Percentiles rank a stretch among this genome's conserved stretches.
phyloP scores from a whole-genome alignment of 2,113 vertebrate genomes.

The Gambusia affinis region DNA sequence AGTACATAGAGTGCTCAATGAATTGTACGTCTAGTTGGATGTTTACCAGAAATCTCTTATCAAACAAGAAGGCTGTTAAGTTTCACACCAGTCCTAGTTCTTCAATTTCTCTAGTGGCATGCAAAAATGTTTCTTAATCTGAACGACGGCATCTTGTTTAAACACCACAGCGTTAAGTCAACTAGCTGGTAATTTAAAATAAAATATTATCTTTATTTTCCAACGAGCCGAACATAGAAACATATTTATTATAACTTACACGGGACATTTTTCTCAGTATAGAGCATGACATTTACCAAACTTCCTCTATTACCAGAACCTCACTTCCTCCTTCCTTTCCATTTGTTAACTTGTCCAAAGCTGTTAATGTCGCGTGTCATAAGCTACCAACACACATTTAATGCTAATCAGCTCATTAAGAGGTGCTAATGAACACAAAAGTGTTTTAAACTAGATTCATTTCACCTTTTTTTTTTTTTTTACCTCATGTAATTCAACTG shows the following conservation, averaged over 20 bases:
- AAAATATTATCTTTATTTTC: neutral
- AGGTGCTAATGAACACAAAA: neutral
- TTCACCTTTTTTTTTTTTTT: no score
- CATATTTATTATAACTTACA: neutral
- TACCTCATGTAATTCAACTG: no score
- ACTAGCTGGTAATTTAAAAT: neutral
- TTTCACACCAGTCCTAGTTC: no score
- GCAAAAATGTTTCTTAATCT: neutral
- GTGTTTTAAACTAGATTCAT: neutral
- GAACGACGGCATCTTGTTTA: neutral
- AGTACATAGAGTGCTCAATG: neutral
- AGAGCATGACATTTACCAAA: neutral
- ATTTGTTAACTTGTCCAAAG: slow-evolving; percentile 5
- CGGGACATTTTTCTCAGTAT: neutral
- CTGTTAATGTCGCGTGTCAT: neutral
- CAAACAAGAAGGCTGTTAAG: neutral
- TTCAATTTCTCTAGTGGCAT: neutral
- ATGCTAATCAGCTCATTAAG: neutral
- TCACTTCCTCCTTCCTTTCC: slow-evolving; percentile 7
- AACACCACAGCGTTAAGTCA: neutral
- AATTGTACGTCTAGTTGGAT: neutral
- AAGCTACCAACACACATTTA: neutral
- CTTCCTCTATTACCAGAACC: slow-evolving; percentile 12
- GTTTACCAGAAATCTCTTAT: neutral
- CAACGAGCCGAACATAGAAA: neutral